These are phyloP conservation scores for Channa argus DNA, from an alignment of 2,113 vertebrate species.

Conservation along the genomic window DNA sequence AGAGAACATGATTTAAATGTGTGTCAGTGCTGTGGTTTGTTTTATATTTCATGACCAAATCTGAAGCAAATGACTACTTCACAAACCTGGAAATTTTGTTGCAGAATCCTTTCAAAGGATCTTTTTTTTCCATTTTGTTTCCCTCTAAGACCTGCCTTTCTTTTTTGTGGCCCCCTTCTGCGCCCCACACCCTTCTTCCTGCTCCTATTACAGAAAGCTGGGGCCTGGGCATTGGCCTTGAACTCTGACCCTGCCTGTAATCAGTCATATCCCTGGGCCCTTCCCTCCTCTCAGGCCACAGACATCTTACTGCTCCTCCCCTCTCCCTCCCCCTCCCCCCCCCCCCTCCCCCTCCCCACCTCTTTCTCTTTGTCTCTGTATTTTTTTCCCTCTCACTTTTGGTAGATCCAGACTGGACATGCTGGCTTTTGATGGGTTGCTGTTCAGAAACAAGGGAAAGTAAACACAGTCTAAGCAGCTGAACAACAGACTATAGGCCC, in stretches of 20 bases:
- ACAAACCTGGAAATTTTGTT: constrained; percentile 55
- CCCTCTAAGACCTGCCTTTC: constrained; percentile 59
- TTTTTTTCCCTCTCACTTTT: constrained; percentile 42
- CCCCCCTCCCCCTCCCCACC: constrained; percentile 27
- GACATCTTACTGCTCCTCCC: constrained; percentile 76
- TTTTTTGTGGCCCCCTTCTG: constrained; percentile 66
- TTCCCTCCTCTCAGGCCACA: constrained; percentile 74
- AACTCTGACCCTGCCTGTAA: constrained; percentile 83
- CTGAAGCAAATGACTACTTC: constrained; percentile 45
- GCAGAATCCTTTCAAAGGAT: constrained; percentile 50
- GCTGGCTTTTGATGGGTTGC: constrained; percentile 65
- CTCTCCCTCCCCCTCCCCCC: constrained; percentile 41
- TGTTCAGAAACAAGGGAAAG: constrained; percentile 69
- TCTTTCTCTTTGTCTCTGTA: constrained; percentile 62
- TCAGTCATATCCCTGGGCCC: constrained; percentile 88
- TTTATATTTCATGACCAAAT: constrained; percentile 54
- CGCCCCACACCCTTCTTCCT: constrained; percentile 60
- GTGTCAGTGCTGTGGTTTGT: constrained; percentile 19
- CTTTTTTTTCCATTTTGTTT: constrained; percentile 37
- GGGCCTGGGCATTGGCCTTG: constrained; percentile 80
- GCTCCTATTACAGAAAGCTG: constrained; percentile 77
- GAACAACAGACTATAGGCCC: constrained; percentile 74
- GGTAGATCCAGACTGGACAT: constrained; percentile 62
- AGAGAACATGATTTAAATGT: constrained; percentile 1
- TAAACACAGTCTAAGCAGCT: constrained; percentile 71